Evolutionary conservation across 1,140 invertebrate species (phyloP).

Genomic region (Drosophila pachea): DNA sequence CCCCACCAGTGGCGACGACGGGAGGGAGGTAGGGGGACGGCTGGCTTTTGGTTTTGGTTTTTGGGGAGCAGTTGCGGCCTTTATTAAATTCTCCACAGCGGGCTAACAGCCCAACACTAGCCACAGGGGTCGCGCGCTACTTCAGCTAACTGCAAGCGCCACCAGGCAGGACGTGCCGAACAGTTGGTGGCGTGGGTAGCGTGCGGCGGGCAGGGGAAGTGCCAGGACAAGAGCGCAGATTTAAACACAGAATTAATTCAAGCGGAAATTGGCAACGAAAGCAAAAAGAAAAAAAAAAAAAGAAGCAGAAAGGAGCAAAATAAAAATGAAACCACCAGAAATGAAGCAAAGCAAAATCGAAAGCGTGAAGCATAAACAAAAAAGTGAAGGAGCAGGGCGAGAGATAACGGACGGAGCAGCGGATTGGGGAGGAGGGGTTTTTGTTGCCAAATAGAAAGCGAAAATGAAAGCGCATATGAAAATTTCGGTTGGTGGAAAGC

Average conservation of each 20-base stretch:
- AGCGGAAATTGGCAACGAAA: constrained; percentile 69
- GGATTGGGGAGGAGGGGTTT: neutral
- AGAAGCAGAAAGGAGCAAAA: neutral
- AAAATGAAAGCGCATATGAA: constrained; percentile 59
- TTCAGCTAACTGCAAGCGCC: constrained; percentile 55
- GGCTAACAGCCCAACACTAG: constrained; percentile 15
- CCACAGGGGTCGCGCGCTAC: constrained; percentile 67
- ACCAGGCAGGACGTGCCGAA: constrained; percentile 13
- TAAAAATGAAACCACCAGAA: constrained; percentile 12
- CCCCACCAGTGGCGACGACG: neutral
- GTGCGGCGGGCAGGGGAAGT: constrained; percentile 15
- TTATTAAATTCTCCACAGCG: constrained; percentile 61
- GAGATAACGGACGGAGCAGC: no score
- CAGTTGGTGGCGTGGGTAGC: no score
- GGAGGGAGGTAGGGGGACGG: neutral
- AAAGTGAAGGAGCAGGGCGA: constrained; percentile 5
- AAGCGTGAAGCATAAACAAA: constrained; percentile 75
- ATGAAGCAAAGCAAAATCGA: constrained; percentile 65
- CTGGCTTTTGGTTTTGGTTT: no score
- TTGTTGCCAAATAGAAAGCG: constrained; percentile 53
- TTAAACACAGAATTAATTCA: constrained; percentile 76
- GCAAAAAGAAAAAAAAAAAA: constrained; percentile 29
- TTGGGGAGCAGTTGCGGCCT: constrained; percentile 26
- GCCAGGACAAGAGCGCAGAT: constrained; percentile 53
- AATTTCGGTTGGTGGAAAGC: constrained; percentile 41